Percentiles rank a stretch among this genome's conserved stretches.
These are phyloP conservation scores for Philopedon plagiatum DNA, from an alignment of 2,888 invertebrate species.

Conservation along the genomic window DNA sequence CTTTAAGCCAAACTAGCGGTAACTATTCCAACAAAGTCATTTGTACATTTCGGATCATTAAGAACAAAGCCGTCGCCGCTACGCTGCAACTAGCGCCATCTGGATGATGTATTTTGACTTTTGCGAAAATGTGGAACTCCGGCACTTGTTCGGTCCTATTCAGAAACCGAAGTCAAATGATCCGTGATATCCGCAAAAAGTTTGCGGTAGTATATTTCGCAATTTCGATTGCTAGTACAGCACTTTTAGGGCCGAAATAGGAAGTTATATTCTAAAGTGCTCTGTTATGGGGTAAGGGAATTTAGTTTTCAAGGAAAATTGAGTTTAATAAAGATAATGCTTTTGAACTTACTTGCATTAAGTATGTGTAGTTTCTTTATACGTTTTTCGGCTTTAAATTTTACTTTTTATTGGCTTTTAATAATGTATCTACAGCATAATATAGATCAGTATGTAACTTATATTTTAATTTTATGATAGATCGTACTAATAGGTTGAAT, in stretches of 20 bases:
- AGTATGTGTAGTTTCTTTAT: too few relatives aligned
- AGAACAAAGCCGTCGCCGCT: conserved; percentile 21
- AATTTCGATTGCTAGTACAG: conserved; percentile 24
- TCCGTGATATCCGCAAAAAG: conserved; percentile 32
- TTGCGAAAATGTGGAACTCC: conserved; percentile 27
- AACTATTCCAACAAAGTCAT: conserved; percentile 11
- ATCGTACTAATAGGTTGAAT: too few relatives aligned
- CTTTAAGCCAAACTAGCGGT: conserved; percentile 1
- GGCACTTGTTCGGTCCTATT: conserved; percentile 27
- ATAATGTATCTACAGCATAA: too few relatives aligned
- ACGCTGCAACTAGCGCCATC: conserved; percentile 21
- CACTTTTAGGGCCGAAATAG: conserved; percentile 33
- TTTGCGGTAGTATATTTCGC: conserved; percentile 33
- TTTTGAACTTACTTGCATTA: too few relatives aligned
- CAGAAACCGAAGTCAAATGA: conserved; percentile 29
- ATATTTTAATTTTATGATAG: too few relatives aligned
- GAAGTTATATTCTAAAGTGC: conserved; percentile 26
- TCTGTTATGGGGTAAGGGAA: conserved; percentile 14
- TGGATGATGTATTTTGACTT: conserved; percentile 21
- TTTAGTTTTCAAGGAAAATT: conserved; percentile 12
- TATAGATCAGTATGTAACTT: too few relatives aligned
- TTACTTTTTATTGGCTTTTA: too few relatives aligned
- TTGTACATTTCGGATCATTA: conserved; percentile 22
- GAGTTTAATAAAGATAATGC: neutral
- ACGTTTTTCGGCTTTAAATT: too few relatives aligned